Base-by-base conservation (phyloP, 2,888 invertebrate genomes). In the Clostera curtula region DNA sequence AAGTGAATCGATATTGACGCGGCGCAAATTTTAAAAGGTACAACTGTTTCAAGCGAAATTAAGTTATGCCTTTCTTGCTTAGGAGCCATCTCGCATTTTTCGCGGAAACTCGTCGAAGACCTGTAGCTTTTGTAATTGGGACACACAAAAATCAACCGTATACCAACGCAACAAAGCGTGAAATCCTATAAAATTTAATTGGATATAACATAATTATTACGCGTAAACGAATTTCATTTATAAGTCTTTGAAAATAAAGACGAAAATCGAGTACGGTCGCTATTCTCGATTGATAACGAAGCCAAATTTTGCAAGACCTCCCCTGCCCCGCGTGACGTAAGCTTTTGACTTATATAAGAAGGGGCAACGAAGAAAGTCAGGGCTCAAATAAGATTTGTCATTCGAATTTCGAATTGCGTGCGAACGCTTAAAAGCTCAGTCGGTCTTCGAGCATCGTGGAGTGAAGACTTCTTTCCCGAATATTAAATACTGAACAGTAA, bases 61-160 rank as follows among this genome's bases (percentile, higher is more conserved):
- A 47, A 52, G 20, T 44, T 60, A 38, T 59, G 12, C 5, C 46
- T 13, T 48, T 70, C 13, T 61, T 7, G 40, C 12, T n/a, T 24
- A 27, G 38, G n/a, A 31, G 28, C 25, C 32, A 41, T 40, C 45
- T 36, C 60, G 66, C 68, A 61, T 63, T 77, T 75, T 72, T 72
- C 68, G 67, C 63, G 56, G 46, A 58, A 69, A 71, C 62, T 68
- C 70, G 75, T 69, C 64, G 70, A 66, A 69, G 62, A 79, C 79
- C 79, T 79, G 79, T 79, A 69, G 79, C 74, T 75, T 71, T 73
- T 44, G 55, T 34, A 23, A 29, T 14, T 2, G 2, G 7, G 20
- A 0, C 42, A 52, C 12, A 4, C 10, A 0, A 56, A 33, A 31
- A 10, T 31, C 7, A 10, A 44, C 49, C 34, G 41, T 56, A 50